phyloP scores from a whole-genome alignment of 1,140 invertebrate genomes.

The Panagrolaimus sp. region DNA sequence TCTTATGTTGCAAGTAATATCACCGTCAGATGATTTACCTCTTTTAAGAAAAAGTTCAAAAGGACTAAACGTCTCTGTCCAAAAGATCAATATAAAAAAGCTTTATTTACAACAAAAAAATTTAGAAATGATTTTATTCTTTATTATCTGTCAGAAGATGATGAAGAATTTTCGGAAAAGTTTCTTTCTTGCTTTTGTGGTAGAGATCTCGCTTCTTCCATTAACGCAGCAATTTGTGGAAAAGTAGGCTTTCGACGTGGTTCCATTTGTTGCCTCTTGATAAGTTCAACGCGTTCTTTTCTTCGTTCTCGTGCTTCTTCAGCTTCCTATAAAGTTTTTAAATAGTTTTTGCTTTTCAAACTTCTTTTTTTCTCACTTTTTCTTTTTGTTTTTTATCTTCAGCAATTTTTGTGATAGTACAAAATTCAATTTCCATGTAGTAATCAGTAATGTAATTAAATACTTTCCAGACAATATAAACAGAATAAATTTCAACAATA shows the following conservation, averaged over 20 bases:
- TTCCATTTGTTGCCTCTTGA: background rate
- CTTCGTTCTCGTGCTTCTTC: constrained; percentile 4
- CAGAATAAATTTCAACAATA: constrained; percentile 29
- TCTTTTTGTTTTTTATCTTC: constrained; percentile 13
- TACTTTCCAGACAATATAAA: constrained; percentile 28
- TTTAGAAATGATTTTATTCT: no score
- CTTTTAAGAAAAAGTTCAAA: background rate
- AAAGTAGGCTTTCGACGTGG: constrained; percentile 1
- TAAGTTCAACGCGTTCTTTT: background rate
- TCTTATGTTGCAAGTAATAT: background rate
- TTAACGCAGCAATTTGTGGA: background rate
- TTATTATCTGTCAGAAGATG: background rate
- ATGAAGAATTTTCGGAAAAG: background rate
- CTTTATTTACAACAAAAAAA: background rate
- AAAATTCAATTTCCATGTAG: constrained; percentile 31
- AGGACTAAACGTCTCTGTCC: background rate
- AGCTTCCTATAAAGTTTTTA: background rate
- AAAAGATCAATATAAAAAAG: background rate
- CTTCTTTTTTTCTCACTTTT: constrained; percentile 7
- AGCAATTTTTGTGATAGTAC: constrained; percentile 1
- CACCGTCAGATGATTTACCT: background rate
- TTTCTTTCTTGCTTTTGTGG: background rate
- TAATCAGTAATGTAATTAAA: constrained; percentile 36
- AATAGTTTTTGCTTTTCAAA: background rate
- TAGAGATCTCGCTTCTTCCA: background rate